Evolutionary conservation across 2,113 vertebrate genomes (phyloP).

Genomic region (Ploceus nigricollis): DNA sequence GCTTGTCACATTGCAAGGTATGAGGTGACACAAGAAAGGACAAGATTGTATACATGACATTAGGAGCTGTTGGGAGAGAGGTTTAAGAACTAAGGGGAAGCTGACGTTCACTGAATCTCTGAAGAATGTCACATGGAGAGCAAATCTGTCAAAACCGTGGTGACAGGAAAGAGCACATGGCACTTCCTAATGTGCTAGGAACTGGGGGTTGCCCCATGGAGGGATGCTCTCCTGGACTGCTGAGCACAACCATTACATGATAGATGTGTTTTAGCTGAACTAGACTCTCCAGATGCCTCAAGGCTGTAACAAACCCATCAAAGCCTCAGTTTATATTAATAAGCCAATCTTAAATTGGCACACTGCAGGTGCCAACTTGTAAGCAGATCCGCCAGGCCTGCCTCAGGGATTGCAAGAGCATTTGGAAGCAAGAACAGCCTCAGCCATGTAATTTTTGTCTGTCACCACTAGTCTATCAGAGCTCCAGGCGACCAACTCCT

Average conservation of each 20-base stretch:
- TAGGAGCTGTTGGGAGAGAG: neutral
- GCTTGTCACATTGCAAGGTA: neutral
- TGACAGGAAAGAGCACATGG: neutral
- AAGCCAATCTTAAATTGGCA: neutral
- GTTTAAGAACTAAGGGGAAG: neutral
- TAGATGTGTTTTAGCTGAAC: neutral
- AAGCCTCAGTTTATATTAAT: neutral
- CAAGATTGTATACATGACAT: neutral
- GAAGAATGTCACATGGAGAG: neutral
- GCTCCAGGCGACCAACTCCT: neutral
- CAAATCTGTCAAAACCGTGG: neutral
- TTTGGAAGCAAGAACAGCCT: neutral
- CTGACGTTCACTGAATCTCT: neutral
- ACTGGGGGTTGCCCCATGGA: neutral
- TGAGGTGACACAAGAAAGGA: neutral
- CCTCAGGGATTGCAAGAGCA: neutral
- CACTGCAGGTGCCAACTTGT: neutral
- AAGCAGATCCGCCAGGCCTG: neutral
- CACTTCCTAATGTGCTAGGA: neutral
- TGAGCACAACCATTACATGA: neutral
- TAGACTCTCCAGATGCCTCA: neutral
- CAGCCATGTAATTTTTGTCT: neutral
- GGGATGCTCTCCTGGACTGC: neutral
- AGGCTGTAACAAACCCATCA: neutral
- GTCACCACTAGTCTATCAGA: neutral